These are phyloP conservation scores for Caretta caretta DNA, from an alignment of 2,113 vertebrate species.

Conservation along the genomic window DNA sequence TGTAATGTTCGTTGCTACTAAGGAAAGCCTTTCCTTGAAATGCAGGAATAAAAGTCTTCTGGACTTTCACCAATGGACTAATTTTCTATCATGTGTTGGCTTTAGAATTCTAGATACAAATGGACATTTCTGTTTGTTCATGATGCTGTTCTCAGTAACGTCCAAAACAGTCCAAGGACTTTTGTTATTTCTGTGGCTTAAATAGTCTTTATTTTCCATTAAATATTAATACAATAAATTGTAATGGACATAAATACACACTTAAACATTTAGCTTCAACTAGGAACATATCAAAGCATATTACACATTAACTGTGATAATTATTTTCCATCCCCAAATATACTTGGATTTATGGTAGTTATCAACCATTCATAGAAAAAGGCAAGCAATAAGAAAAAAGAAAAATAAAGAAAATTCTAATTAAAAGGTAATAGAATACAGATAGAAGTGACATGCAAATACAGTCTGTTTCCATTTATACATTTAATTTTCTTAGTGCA, in stretches of 20 bases:
- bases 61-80: not conserved
- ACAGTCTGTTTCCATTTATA: not conserved
- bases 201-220: conserved; percentile 54
- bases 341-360: not conserved
- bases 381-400: not conserved
- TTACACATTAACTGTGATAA: not conserved
- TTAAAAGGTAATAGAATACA: conserved; percentile 6
- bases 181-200: not conserved
- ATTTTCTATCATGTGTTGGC: not conserved
- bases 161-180: conserved; percentile 9
- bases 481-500: not conserved
- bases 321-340: conserved; percentile 3
- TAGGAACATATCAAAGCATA: conserved; percentile 13
- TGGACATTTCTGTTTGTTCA: conserved; percentile 7
- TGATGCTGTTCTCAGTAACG: not conserved
- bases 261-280: conserved; percentile 16
- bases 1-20: not conserved
- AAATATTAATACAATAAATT: conserved; percentile 15
- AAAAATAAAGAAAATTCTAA: not conserved
- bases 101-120: not conserved
- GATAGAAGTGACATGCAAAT: not conserved
- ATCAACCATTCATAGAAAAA: conserved; percentile 11
- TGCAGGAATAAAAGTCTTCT: not conserved
- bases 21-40: not conserved
- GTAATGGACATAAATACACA: conserved; percentile 17